phyloP scores from a whole-genome alignment of 2,888 invertebrate species.

The Ametastegia equiseti region DNA sequence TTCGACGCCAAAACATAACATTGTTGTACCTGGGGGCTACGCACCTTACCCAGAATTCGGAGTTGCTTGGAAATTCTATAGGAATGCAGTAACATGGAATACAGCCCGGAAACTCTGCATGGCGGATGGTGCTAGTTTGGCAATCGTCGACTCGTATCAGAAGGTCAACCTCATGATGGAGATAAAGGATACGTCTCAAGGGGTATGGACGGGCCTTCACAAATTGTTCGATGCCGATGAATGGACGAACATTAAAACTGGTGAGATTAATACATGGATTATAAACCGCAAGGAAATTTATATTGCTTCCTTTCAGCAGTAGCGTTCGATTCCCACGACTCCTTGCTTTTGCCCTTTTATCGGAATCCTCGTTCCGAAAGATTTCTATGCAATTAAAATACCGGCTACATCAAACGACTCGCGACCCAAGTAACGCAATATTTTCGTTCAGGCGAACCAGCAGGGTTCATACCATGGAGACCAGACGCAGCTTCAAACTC shows the following conservation, averaged over 20 bases:
- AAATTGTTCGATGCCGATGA: neutral
- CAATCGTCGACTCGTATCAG: neutral
- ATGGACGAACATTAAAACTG: neutral
- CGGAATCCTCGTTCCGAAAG: neutral
- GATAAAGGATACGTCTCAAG: neutral
- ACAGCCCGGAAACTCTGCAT: slow-evolving; percentile 3
- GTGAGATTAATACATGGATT: neutral
- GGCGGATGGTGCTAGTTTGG: neutral
- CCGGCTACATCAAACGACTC: no score
- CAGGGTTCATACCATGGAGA: neutral
- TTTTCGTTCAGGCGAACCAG: slow-evolving; percentile 15
- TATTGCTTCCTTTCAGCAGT: neutral
- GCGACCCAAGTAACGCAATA: neutral
- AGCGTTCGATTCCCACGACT: neutral
- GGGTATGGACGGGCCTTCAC: neutral
- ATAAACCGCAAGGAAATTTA: no score
- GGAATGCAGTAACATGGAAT: neutral
- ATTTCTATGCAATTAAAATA: neutral
- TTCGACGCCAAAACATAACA: neutral
- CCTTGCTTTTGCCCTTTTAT: neutral
- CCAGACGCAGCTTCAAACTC: neutral
- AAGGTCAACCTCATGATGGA: neutral
- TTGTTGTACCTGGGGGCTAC: neutral
- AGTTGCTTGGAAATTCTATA: neutral
- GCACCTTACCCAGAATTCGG: neutral